Evolutionary conservation across 2,888 invertebrate species (phyloP), one percentile per base, ranked within the genome.

Genomic region (Oscheius sp.): DNA sequence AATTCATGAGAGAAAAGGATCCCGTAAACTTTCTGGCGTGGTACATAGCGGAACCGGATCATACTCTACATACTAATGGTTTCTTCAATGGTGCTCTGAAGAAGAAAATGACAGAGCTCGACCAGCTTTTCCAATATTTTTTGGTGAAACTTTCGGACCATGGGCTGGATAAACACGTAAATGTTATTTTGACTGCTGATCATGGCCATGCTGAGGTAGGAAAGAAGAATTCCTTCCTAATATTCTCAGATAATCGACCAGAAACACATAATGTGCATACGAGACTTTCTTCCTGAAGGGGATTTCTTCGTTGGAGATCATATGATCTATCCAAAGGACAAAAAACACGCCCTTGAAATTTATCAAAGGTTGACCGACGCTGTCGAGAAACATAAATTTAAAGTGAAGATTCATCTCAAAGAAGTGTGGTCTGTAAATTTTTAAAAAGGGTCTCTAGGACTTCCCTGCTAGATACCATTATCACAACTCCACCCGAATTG

Each of bases 391-490:
- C 45, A 77, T 20, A 47, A 50, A 2, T 72, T 67, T 47, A 70
- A 73, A 1, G 73, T 80, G 28, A 71, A 77, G 28, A 62, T 80
- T 28, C 72, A 74, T 62, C 67, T 70, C 62, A 78, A 75, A 47
- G 54, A 73, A 20, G 2, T n/a, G 5, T 14, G 3, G 30, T 32
- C 6, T 56, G 8, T 36, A 9, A 9, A 8, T 36, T 36, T 36
- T 14, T 36, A 36, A 36, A 36, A 14, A 36, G 8, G 17, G n/a
- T 2, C n/a, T 63, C 6, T 22, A 89, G n/a, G 89, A 91, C 14
- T 87, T 91, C 59, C 90, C 90, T 0, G 86, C 88, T 3, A 75
- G 80, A 22, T 92, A 90, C 90, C 90, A 91, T 84, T 91, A 90
- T 77, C 89, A 88, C 62, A 89, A 91, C 73, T 90, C 90, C 80